Evolutionary conservation across 2,888 invertebrate genomes (phyloP).

Genomic region (Oegoconia quadripuncta): DNA sequence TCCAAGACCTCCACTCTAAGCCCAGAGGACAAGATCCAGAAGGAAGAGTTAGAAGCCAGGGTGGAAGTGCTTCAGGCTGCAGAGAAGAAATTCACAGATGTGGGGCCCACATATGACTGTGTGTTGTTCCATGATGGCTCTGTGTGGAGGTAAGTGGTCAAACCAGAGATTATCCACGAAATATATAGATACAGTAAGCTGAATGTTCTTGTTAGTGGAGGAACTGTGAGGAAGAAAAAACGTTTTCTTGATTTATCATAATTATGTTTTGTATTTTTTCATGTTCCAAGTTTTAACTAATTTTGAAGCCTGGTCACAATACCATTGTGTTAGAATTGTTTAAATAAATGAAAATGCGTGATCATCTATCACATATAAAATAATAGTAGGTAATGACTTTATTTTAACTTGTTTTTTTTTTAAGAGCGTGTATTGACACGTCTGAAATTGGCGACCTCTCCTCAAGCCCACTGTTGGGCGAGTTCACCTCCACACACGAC

Average conservation of each 20-base stretch:
- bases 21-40: slow-evolving; percentile 86
- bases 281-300: too few relatives aligned
- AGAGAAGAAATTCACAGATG: slow-evolving; percentile 93
- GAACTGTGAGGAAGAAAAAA: too few relatives aligned
- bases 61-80: slow-evolving; percentile 89
- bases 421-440: slow-evolving; percentile 90
- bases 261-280: too few relatives aligned
- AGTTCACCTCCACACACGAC: slow-evolving; percentile 89
- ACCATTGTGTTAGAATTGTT: too few relatives aligned
- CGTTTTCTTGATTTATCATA: too few relatives aligned
- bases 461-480: slow-evolving; percentile 87
- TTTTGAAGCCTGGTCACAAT: too few relatives aligned
- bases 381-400: too few relatives aligned
- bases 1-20: slow-evolving; percentile 71
- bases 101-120: slow-evolving; percentile 95
- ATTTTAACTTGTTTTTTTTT: too few relatives aligned
- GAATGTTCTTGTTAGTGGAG: too few relatives aligned
- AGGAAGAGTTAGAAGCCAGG: slow-evolving; percentile 93
- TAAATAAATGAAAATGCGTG: too few relatives aligned
- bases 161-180: slow-evolving; percentile 14
- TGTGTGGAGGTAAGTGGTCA: slow-evolving; percentile 85
- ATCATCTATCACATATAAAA: too few relatives aligned
- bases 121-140: slow-evolving; percentile 95
- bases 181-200: too few relatives aligned
- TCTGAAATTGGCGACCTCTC: slow-evolving; percentile 89